Evolutionary conservation across 2,797 vertebrate species (phyloP).

Genomic region (Sparus aurata): DNA sequence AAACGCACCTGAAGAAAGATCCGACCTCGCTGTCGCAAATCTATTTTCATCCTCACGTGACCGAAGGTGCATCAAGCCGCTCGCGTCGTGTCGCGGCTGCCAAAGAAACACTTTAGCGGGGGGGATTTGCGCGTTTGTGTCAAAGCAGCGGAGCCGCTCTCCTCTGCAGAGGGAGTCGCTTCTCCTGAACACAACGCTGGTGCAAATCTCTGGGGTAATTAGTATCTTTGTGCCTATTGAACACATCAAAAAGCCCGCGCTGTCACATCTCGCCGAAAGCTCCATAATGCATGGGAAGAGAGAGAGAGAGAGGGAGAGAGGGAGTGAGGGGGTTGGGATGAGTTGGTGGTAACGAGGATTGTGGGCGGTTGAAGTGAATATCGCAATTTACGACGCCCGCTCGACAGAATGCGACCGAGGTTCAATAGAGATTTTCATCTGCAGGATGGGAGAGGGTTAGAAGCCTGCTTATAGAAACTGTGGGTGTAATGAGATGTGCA

Average conservation of each 20-base stretch:
- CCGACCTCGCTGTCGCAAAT: constrained; percentile 23
- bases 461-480: constrained; percentile 62
- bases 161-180: constrained; percentile 39
- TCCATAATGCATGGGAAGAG: constrained; percentile 49
- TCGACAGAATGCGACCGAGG: constrained; percentile 50
- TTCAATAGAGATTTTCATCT: constrained; percentile 69
- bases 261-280: constrained; percentile 62
- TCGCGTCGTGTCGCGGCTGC: not conserved
- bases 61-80: not conserved
- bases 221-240: constrained; percentile 73
- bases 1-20: constrained; percentile 18
- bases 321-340: not conserved
- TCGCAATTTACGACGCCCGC: constrained; percentile 58
- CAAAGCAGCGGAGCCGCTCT: constrained; percentile 31
- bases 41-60: constrained; percentile 41
- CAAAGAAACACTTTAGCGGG: constrained; percentile 28
- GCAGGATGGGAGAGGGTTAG: constrained; percentile 44
- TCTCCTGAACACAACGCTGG: constrained; percentile 50
- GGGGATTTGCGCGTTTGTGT: constrained; percentile 3
- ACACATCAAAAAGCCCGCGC: constrained; percentile 69
- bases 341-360: constrained; percentile 28
- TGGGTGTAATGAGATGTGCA: constrained; percentile 75
- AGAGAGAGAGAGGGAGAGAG: not conserved
- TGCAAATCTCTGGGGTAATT: constrained; percentile 76
- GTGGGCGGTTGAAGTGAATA: constrained; percentile 58